A percentile compares a stretch with the other conserved stretches of the same genome.
Evolutionary conservation across 1,140 invertebrate genomes (phyloP).

Genomic region (Helicoverpa armigera): DNA sequence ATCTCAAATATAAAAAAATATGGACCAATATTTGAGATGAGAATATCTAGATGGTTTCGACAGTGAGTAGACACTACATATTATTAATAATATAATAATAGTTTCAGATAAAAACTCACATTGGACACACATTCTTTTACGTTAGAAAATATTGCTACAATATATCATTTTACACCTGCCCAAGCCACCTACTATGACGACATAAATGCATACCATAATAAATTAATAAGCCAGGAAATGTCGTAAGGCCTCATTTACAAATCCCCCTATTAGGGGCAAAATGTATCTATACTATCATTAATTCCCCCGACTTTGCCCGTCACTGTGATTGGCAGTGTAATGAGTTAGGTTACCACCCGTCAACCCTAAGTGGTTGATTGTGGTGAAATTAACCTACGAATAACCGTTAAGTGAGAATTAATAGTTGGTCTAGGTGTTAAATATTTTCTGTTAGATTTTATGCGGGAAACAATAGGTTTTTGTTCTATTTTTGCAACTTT

Average conservation of each 20-base stretch:
- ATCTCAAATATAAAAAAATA: neutral
- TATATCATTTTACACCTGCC: neutral
- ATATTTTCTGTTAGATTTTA: neutral
- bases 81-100: no score
- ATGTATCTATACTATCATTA: conserved; percentile 52
- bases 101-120: no score
- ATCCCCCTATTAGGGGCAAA: conserved; percentile 28
- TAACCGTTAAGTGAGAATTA: conserved; percentile 34
- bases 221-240: conserved; percentile 27
- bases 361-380: conserved; percentile 57
- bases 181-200: neutral
- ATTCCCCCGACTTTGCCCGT: conserved; percentile 46
- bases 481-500: no score
- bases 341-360: conserved; percentile 50
- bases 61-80: no score
- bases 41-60: no score
- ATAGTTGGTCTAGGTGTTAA: conserved; percentile 21
- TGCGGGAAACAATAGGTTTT: no score
- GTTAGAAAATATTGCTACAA: neutral
- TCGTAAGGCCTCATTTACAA: conserved; percentile 20
- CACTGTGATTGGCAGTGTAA: conserved; percentile 55
- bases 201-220: neutral
- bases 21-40: no score
- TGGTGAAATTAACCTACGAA: conserved; percentile 50
- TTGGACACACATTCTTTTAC: neutral